A percentile compares a stretch with the other conserved stretches of the same genome.
These are phyloP conservation scores for Corvus hawaiiensis DNA, from an alignment of 2,113 vertebrate genomes.

Conservation along the genomic window DNA sequence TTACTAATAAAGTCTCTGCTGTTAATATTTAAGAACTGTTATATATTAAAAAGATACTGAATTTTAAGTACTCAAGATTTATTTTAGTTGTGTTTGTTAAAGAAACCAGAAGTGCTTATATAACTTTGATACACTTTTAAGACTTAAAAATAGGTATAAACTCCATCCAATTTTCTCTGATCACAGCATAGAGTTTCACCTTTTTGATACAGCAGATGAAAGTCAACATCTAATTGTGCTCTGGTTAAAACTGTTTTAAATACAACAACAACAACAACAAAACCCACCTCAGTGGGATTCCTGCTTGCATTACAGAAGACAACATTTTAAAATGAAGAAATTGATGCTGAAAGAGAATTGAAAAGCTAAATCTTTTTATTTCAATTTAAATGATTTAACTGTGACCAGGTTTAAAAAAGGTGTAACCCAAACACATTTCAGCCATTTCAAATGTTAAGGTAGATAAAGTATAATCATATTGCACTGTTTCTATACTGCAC, in stretches of 20 bases:
- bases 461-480: background rate
- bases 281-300: background rate
- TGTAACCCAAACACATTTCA: background rate
- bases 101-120: constrained; percentile 5
- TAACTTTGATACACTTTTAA: background rate
- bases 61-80: background rate
- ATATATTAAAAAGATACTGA: background rate
- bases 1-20: background rate
- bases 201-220: constrained; percentile 77
- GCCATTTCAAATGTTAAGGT: background rate
- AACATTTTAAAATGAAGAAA: constrained; percentile 4
- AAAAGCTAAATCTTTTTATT: background rate
- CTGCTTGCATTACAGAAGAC: background rate
- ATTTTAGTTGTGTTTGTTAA: constrained; percentile 21
- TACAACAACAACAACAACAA: background rate
- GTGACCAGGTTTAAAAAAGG: background rate
- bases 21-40: constrained; percentile 3
- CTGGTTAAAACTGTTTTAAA: constrained; percentile 81
- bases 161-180: constrained; percentile 82
- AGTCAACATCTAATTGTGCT: constrained; percentile 82
- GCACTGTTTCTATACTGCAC: background rate
- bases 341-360: background rate
- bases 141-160: constrained; percentile 79
- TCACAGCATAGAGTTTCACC: constrained; percentile 77
- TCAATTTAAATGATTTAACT: background rate